phyloP scores from a whole-genome alignment of 2,113 vertebrate species.

The Hyla sarda region DNA sequence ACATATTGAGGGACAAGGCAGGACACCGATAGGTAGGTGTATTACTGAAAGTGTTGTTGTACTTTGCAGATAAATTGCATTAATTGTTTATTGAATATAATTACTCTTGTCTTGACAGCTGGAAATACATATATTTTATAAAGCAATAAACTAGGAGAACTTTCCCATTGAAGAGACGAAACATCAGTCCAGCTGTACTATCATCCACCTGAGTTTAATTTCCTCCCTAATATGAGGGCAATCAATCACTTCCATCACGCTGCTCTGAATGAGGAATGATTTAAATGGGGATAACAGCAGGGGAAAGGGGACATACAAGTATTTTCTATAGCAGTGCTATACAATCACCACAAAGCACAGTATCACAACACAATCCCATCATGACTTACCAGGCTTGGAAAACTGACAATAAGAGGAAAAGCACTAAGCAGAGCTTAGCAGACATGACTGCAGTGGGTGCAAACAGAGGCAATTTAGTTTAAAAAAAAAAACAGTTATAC shows the following conservation, averaged over 20 bases:
- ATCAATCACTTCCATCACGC: conserved; percentile 35
- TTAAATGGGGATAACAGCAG: not conserved
- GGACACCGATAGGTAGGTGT: conserved; percentile 12
- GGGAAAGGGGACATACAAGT: not conserved
- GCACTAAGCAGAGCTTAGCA: conserved; percentile 74
- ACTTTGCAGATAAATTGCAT: not conserved
- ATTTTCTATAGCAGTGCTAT: not conserved
- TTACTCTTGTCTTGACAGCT: not conserved
- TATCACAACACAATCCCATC: not conserved
- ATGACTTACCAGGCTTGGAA: conserved; percentile 85
- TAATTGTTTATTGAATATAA: not conserved
- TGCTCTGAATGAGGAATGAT: not conserved
- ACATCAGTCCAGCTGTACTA: not conserved
- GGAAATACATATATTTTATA: not conserved
- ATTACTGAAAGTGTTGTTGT: not conserved
- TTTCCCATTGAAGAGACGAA: not conserved
- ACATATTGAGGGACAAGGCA: too few species aligned
- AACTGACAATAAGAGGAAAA: conserved; percentile 81
- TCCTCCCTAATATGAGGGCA: conserved; percentile 33
- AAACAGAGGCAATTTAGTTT: conserved; percentile 62
- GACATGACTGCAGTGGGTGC: conserved; percentile 77
- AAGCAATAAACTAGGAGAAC: conserved; percentile 18
- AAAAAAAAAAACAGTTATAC: conserved; percentile 58
- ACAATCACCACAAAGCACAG: conserved; percentile 3
- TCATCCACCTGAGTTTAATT: conserved; percentile 1